Percentiles rank a stretch among this genome's conserved stretches.
Conservation (phyloP, 37 sponge, comb jelly and placozoan genomes). For the Haliclona indistincta region DNA sequence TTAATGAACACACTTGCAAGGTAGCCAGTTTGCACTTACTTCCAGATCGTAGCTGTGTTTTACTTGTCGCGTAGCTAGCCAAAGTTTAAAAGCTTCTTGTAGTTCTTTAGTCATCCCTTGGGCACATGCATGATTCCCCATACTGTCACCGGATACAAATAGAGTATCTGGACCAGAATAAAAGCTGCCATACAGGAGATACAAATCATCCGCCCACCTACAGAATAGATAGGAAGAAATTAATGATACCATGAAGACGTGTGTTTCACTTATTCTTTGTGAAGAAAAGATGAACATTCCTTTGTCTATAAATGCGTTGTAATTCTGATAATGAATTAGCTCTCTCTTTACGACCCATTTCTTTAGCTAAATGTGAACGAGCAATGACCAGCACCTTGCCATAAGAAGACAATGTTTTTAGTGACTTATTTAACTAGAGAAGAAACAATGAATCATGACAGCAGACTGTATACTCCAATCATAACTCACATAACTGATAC, state of each 20-base stretch:
- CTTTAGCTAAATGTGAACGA: neutral
- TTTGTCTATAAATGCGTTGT: neutral
- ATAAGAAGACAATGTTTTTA: too few relatives aligned
- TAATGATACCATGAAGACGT: neutral
- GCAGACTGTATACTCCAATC: too few relatives aligned
- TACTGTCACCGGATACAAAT: constrained; percentile 2
- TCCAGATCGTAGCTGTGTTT: too few relatives aligned
- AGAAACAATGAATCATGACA: too few relatives aligned
- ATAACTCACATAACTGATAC: too few relatives aligned
- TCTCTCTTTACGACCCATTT: neutral
- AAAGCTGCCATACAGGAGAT: neutral
- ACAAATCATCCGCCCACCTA: constrained; percentile 12
- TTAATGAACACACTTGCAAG: too few relatives aligned
- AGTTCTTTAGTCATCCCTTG: too few relatives aligned
- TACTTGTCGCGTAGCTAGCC: too few relatives aligned
- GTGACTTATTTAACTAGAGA: too few relatives aligned
- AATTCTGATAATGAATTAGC: too few relatives aligned
- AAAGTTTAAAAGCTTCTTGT: too few relatives aligned
- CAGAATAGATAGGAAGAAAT: neutral
- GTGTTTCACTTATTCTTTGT: constrained; percentile 5
- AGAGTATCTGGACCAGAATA: constrained; percentile 5
- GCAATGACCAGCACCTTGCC: constrained; percentile 19
- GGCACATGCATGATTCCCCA: constrained; percentile 17
- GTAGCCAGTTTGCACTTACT: too few relatives aligned
- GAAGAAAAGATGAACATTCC: neutral